phyloP scores from a whole-genome alignment of 2,797 vertebrate genomes.

The Tamandua tetradactyla region DNA sequence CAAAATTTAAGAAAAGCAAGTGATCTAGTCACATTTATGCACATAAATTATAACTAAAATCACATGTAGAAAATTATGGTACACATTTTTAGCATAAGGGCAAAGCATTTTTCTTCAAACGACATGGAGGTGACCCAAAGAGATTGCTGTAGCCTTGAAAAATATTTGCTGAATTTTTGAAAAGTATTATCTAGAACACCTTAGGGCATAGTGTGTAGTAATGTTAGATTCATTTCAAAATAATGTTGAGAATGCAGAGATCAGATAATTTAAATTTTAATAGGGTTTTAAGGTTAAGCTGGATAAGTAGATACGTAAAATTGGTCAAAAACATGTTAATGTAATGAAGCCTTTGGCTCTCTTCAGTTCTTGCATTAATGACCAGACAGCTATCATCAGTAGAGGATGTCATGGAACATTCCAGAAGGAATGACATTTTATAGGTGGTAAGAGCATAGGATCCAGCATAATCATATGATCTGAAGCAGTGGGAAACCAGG shows the following conservation, averaged over 20 bases:
- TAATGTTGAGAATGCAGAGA: constrained; percentile 86
- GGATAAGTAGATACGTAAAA: constrained; percentile 89
- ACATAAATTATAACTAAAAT: constrained; percentile 53
- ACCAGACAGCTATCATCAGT: constrained; percentile 61
- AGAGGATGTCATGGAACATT: constrained; percentile 61
- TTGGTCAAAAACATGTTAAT: constrained; percentile 88
- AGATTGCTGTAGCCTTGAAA: constrained; percentile 61
- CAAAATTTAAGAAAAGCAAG: constrained; percentile 14
- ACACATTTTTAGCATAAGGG: constrained; percentile 40
- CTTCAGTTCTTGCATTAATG: constrained; percentile 82
- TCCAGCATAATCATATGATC: constrained; percentile 83
- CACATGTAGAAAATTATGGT: constrained; percentile 36
- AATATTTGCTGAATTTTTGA: constrained; percentile 69
- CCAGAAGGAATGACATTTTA: constrained; percentile 86
- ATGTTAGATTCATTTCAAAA: constrained; percentile 82
- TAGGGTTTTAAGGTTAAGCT: constrained; percentile 90
- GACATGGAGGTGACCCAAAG: constrained; percentile 3
- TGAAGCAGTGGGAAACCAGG: constrained; percentile 80
- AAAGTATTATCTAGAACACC: constrained; percentile 74
- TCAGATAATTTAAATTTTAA: constrained; percentile 91
- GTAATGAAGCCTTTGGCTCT: constrained; percentile 87
- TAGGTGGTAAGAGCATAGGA: constrained; percentile 83
- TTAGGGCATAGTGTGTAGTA: constrained; percentile 68
- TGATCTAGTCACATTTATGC: constrained; percentile 44
- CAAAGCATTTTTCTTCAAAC: constrained; percentile 52